A percentile compares a stretch with the other conserved stretches of the same genome.
Conservation (phyloP, 2,113 vertebrate species). For the Arothron firmamentum region DNA sequence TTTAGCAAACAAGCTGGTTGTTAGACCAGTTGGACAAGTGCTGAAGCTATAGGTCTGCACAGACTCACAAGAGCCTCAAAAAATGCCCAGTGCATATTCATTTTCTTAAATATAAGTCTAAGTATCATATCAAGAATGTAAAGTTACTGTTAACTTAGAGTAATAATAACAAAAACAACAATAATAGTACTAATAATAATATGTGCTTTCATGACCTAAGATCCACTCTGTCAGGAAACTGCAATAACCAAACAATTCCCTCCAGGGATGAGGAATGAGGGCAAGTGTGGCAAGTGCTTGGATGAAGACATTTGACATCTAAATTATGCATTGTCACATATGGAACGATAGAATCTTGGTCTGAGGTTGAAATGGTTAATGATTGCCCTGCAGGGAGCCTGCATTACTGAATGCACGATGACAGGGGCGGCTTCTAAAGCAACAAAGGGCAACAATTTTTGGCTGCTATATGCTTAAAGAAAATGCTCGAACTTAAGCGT, state of each 20-base stretch:
- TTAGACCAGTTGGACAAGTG: conserved; percentile 52
- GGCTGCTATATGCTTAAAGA: conserved; percentile 20
- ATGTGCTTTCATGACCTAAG: conserved; percentile 5
- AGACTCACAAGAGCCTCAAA: background rate
- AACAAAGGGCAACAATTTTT: conserved; percentile 34
- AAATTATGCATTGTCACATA: conserved; percentile 79
- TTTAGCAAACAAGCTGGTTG: conserved; percentile 58
- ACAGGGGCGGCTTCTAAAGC: conserved; percentile 52
- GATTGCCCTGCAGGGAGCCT: conserved; percentile 66
- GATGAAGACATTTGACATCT: conserved; percentile 53
- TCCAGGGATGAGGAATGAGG: conserved; percentile 59
- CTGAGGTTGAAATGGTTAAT: conserved; percentile 71
- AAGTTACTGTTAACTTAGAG: background rate
- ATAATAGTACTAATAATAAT: too few relatives aligned
- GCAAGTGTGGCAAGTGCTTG: conserved; percentile 54
- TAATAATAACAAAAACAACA: too few relatives aligned
- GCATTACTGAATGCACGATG: conserved; percentile 55
- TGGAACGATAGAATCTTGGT: conserved; percentile 61
- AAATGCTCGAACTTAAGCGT: too few relatives aligned
- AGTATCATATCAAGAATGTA: background rate
- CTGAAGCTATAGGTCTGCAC: conserved; percentile 32
- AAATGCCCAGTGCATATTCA: background rate
- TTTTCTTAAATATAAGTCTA: background rate
- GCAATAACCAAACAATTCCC: conserved; percentile 41
- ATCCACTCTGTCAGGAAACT: conserved; percentile 19